phyloP scores from a whole-genome alignment of 2,113 vertebrate genomes.

The Protomyctophum bolini region DNA sequence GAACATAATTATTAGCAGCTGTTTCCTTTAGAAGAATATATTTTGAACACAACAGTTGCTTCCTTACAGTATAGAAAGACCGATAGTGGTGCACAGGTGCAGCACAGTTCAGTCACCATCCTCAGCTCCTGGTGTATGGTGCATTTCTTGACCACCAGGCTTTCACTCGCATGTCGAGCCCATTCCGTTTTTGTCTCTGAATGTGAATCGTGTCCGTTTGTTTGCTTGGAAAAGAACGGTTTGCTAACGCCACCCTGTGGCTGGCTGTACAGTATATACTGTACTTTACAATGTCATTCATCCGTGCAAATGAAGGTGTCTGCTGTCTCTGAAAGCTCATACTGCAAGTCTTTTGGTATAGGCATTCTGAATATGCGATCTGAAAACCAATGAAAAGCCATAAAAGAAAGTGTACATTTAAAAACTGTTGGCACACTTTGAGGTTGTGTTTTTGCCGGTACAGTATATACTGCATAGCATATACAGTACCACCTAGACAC shows the following conservation, averaged over 20 bases:
- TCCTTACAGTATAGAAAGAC: neutral
- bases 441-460: too few relatives aligned
- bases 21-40: neutral
- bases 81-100: neutral
- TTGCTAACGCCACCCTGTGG: neutral
- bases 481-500: neutral
- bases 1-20: neutral
- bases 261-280: slow-evolving; percentile 4
- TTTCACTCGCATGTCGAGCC: neutral
- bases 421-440: too few relatives aligned
- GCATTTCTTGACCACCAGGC: neutral
- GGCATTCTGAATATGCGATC: slow-evolving; percentile 1
- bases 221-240: neutral
- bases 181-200: neutral
- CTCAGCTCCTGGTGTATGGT: neutral
- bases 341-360: neutral
- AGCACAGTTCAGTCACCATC: neutral
- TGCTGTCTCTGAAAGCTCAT: neutral
- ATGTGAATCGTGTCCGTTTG: neutral
- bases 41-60: neutral
- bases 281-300: neutral
- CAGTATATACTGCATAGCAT: too few relatives aligned
- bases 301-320: slow-evolving; percentile 2
- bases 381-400: neutral
- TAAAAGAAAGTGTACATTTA: neutral